Base-by-base conservation (phyloP, 2,888 invertebrate species). In the Caenorhabditis parvicauda region DNA sequence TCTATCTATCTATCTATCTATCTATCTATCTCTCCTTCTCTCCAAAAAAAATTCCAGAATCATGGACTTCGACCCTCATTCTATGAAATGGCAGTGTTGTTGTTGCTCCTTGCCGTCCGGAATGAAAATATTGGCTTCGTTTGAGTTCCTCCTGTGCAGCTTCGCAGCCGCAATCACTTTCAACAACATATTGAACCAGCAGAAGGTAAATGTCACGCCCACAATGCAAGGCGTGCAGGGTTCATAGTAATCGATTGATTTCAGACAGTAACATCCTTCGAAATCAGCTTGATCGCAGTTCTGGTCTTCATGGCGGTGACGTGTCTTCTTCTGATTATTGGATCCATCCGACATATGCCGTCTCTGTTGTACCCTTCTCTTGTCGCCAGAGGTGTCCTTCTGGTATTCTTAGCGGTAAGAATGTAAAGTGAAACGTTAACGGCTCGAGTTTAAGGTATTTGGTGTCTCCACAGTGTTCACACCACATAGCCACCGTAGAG, bases 31-130 rank as follows among this genome's bases (percentile, higher is more conserved):
- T n/a, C n/a, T n/a, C n/a, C n/a, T n/a, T n/a, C n/a, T n/a, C n/a
- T n/a, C n/a, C n/a, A n/a, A n/a, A n/a, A n/a, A n/a, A n/a, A n/a
- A n/a, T n/a, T n/a, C n/a, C n/a, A n/a, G n/a, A n/a, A n/a, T n/a
- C n/a, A 76, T 77, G 76, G 77, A 77, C 53, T 77, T 77, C 61
- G 71, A 77, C 32, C 77, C 77, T 12, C 58, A 72, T 22, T 70
- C 70, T 35, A 52, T 62, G 7, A 76, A 75, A 66, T 77, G 77
- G 77, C 73, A 71, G 46, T 75, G 76, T 37, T 76, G 76, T 47
- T 77, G 77, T 42, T 77, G 72, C 50, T 63, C 69, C 7, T 61
- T 77, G 27, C 64, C 71, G 2, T 60, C 72, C 52, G 55, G 56
- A 46, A 59, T 69, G 49, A 51, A 54, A 17, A 38, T 64, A 1